phyloP scores from a whole-genome alignment of 2,113 vertebrate genomes.

The Urocitellus parryii region DNA sequence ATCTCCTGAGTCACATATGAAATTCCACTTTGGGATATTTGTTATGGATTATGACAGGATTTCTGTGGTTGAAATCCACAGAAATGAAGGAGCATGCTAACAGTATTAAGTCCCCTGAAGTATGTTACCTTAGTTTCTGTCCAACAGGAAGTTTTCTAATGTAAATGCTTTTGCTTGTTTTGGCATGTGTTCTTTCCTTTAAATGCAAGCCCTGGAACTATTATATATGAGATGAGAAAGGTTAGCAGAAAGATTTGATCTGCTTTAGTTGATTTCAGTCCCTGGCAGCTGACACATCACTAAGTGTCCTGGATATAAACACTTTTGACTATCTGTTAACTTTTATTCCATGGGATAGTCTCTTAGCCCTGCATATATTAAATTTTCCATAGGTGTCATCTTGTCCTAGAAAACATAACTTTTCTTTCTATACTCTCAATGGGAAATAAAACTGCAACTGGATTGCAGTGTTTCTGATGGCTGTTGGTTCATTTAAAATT shows the following conservation, averaged over 20 bases:
- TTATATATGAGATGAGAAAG: not conserved
- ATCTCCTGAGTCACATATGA: not conserved
- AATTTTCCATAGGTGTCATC: constrained; percentile 46
- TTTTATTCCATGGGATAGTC: constrained; percentile 35
- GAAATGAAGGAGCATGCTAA: constrained; percentile 7
- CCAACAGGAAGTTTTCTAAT: not conserved
- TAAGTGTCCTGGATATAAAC: constrained; percentile 3
- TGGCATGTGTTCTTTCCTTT: not conserved
- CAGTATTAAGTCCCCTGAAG: not conserved
- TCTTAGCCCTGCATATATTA: not conserved
- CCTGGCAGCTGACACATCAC: not conserved
- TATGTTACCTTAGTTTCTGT: not conserved
- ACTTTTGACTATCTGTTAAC: not conserved
- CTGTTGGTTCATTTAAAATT: constrained; percentile 26
- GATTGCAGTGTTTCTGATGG: constrained; percentile 25
- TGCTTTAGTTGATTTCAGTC: not conserved
- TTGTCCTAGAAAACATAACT: constrained; percentile 17
- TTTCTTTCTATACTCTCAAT: not conserved
- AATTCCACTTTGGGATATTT: constrained; percentile 8
- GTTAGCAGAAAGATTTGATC: not conserved
- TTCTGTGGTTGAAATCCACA: not conserved
- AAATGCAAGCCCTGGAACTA: not conserved
- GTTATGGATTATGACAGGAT: constrained; percentile 19
- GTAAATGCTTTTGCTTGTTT: constrained; percentile 14
- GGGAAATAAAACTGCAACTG: not conserved